Base-by-base conservation (phyloP, 2,113 vertebrate species). In the Ailuropoda melanoleuca region DNA sequence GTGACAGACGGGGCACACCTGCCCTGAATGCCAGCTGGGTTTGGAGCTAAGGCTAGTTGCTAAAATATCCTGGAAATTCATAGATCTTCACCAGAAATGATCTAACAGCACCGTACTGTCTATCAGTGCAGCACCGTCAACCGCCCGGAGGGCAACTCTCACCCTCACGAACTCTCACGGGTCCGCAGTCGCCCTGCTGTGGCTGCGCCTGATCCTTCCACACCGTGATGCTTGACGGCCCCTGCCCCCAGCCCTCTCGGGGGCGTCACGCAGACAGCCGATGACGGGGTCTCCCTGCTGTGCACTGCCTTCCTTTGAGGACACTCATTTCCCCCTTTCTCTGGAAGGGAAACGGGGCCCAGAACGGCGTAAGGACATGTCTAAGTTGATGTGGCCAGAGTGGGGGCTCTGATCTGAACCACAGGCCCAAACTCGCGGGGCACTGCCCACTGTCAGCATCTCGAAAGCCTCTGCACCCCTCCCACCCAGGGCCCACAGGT, bases 251-350 rank as follows among this genome's bases (percentile, higher is more conserved):
- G 48, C 29, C 23, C 13, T 12, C 31, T 21, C 34, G 46, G 1
- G 26, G 26, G 68, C 8, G 18, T 6, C 58, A 3, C 4, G 6
- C 4, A 1, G 24, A 39, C 0, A 3, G 11, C n/a, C 1, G 26
- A 5, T 14, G 43, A 29, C 2, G 1, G 8, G 48, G n/a, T 37
- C 50, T 48, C 11, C 53, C 11, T 1, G 10, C 5, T 15, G n/a
- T 10, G 9, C 26, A 23, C 14, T 6, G 9, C 31, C 72, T 8
- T n/a, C 46, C 14, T 8, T 11, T 4, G 50, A 48, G 4, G 7
- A 64, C 2, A 34, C n/a, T 21, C 43, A 46, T 31, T 29, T 13
- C 24, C 39, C 43, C 48, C 2, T 19, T 93, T 62, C 77, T 37
- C 21, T 26, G 7, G 64, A 58, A 68, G 11, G 62, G 37, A 78